Evolutionary conservation across 2,113 vertebrate species (phyloP).

Genomic region (Hippopotamus amphibius): DNA sequence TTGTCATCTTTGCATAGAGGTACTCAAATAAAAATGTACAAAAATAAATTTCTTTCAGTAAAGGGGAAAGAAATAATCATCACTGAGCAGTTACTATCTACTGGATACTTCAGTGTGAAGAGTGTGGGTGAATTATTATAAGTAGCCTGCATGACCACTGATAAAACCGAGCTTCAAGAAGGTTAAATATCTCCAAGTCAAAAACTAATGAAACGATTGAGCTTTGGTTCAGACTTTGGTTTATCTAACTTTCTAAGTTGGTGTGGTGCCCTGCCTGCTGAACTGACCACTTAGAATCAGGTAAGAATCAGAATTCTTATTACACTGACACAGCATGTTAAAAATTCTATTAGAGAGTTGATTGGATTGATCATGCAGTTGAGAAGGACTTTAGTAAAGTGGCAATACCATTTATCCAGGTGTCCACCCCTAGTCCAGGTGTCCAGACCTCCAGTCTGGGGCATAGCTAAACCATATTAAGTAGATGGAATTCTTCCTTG

Average conservation of each 20-base stretch:
- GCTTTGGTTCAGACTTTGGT: neutral
- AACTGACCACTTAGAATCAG: neutral
- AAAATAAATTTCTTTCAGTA: neutral
- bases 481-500: neutral
- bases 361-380: neutral
- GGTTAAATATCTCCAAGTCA: neutral
- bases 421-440: too few relatives aligned
- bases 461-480: neutral
- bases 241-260: neutral
- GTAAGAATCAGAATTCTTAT: neutral
- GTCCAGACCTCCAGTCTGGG: neutral
- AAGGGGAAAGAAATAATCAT: neutral
- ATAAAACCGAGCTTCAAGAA: neutral
- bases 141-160: neutral
- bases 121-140: neutral
- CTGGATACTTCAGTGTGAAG: neutral
- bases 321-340: neutral
- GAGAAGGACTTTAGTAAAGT: neutral
- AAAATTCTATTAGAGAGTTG: neutral
- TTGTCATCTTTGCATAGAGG: neutral
- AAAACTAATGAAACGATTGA: neutral
- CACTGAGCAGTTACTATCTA: neutral
- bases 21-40: neutral
- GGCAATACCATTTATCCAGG: neutral
- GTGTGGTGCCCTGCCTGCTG: neutral